Base-by-base conservation (phyloP, 1,140 invertebrate genomes). In the Drosophila burlai region DNA sequence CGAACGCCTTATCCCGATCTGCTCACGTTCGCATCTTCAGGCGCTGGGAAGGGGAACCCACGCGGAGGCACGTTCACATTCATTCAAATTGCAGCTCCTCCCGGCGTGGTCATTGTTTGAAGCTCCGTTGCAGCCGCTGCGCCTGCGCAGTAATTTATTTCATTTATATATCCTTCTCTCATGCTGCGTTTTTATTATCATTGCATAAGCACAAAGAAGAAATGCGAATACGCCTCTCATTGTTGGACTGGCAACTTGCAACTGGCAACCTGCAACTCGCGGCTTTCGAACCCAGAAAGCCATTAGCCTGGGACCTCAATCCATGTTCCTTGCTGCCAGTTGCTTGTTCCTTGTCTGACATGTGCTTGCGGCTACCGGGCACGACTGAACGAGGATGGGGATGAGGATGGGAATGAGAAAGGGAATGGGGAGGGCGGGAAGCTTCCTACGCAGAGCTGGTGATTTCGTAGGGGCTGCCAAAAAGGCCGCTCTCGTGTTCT, bases 101-200 rank as follows among this genome's bases (percentile, higher is more conserved):
- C 40, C 68, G 58, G 76, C 64, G 42, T 63, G 81, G 45, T 69
- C 80, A 81, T 87, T 87, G 83, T 87, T 78, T 65, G 80, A 62
- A 50, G 34, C 71, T 47, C 46, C 57, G 76, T 38, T 49, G 42
- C 45, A 40, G 18, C 66, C 43, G 68, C 43, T 69, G 83, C 84
- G 84, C 77, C 81, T 87, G 84, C 84, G 84, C 81, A 80, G 73
- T 80, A 87, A 86, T 87, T 86, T 86, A 86, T 86, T 87, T 86
- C 83, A 83, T 87, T 89, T 87, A 80, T 76, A 74, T 73, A 77
- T 87, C 50, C 69, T 54, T 59, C 54, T 46, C 43, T 62, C 78
- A 50, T 80, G 55, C 79, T 85, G 83, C 83, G 75, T 79, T 86
- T 69, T 86, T 89, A 86, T 83, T 80, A 84, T 84, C 77, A 81